Percentiles rank a stretch among this genome's conserved stretches.
Evolutionary conservation across 1,140 invertebrate species (phyloP).

Genomic region (Popillia japonica): DNA sequence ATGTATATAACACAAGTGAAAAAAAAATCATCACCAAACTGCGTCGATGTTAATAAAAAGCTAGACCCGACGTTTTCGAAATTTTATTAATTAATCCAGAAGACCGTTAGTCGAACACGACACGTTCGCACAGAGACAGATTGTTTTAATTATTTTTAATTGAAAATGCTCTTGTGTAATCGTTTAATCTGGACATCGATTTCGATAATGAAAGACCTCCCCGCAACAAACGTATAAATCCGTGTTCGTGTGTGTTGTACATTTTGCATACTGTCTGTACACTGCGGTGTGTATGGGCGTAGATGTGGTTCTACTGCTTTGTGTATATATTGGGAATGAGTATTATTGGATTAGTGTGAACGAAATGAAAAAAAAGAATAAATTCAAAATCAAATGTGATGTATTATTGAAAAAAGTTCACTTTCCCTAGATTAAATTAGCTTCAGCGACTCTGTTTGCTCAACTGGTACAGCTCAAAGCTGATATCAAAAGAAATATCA

Average conservation of each 20-base stretch:
- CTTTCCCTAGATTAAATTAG: neutral
- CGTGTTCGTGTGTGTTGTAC: neutral
- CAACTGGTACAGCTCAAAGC: no score
- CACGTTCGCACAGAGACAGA: neutral
- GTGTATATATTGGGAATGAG: no score
- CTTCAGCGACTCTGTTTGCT: neutral
- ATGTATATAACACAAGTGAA: neutral
- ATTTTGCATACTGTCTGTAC: neutral
- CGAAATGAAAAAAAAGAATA: neutral
- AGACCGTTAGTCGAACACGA: neutral
- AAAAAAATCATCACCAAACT: neutral
- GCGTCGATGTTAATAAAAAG: neutral
- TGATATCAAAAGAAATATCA: no score
- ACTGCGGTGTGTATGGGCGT: no score
- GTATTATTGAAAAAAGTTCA: neutral
- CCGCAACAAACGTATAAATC: neutral
- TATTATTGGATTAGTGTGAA: neutral
- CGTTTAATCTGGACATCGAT: constrained; percentile 31
- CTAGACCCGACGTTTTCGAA: neutral
- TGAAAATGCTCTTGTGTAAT: constrained; percentile 27
- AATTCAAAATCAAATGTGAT: neutral
- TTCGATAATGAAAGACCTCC: constrained; percentile 19
- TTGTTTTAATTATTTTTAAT: constrained; percentile 33
- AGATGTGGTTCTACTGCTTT: no score
- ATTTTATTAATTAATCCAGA: constrained; percentile 28